Conservation (phyloP, 1,140 invertebrate genomes). For the Pogonognathellus flavescens region DNA sequence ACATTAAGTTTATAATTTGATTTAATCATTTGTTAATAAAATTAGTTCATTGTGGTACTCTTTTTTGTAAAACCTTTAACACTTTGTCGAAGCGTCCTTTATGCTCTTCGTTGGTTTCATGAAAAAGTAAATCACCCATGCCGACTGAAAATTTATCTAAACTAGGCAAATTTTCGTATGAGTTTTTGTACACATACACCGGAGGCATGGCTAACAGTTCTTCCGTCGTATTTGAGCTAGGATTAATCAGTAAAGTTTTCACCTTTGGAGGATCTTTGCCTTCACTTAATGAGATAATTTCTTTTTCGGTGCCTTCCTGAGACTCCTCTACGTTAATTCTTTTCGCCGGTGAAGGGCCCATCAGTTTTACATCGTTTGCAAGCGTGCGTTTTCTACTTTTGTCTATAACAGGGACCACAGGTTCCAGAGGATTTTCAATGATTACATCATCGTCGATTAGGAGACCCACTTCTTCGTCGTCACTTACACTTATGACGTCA, state of each 20-base stretch:
- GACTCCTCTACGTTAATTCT: no score
- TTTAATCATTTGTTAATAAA: no score
- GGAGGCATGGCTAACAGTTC: background rate
- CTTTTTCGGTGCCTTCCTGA: no score
- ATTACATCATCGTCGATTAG: background rate
- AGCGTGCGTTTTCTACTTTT: no score
- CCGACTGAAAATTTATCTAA: slow-evolving; percentile 20
- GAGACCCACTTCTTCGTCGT: background rate
- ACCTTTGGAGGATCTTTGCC: no score
- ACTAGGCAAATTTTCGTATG: background rate
- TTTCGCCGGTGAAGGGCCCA: no score
- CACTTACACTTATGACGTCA: background rate
- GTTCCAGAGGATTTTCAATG: background rate
- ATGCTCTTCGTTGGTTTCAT: slow-evolving; percentile 17
- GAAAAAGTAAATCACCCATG: background rate
- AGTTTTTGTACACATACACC: background rate
- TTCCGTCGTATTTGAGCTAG: no score
- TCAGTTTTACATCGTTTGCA: no score
- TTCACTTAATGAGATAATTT: no score
- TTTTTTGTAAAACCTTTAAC: background rate
- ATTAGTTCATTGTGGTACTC: background rate
- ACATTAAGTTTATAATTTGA: no score
- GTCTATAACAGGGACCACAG: no score
- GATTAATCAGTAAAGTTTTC: no score
- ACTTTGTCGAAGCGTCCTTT: background rate